These are phyloP conservation scores for Andrena chrysosceles DNA, from an alignment of 2,888 invertebrate species.

Conservation along the genomic window DNA sequence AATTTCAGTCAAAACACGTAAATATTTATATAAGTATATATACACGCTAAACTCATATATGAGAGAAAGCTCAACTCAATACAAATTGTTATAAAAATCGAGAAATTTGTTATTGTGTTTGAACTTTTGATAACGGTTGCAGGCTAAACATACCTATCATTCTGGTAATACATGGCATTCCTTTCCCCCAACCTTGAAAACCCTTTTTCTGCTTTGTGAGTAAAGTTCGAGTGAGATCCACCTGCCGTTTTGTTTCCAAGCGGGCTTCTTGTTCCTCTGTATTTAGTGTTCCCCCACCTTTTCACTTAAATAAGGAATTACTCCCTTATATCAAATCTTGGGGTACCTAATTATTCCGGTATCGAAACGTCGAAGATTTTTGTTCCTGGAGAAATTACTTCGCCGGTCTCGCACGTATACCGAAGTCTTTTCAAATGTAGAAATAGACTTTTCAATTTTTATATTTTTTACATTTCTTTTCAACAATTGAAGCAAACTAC, in stretches of 20 bases:
- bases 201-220: conserved; percentile 57
- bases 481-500: too few species aligned
- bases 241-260: conserved; percentile 77
- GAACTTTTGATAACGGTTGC: neutral
- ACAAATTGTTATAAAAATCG: too few species aligned
- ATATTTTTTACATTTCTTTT: too few species aligned
- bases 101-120: neutral
- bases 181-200: conserved; percentile 54
- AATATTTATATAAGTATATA: too few species aligned
- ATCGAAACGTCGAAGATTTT: neutral
- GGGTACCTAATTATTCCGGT: neutral
- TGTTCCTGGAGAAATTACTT: neutral
- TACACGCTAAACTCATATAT: too few species aligned
- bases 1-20: too few species aligned
- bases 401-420: too few species aligned
- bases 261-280: conserved; percentile 54
- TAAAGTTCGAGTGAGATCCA: conserved; percentile 80
- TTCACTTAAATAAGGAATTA: conserved; percentile 16
- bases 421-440: too few species aligned
- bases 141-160: neutral
- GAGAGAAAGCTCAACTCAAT: too few species aligned
- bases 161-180: conserved; percentile 8
- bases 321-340: neutral
- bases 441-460: too few species aligned
- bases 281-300: conserved; percentile 48